Evolutionary conservation across 2,888 invertebrate species (phyloP).

Genomic region (Noctua janthina): DNA sequence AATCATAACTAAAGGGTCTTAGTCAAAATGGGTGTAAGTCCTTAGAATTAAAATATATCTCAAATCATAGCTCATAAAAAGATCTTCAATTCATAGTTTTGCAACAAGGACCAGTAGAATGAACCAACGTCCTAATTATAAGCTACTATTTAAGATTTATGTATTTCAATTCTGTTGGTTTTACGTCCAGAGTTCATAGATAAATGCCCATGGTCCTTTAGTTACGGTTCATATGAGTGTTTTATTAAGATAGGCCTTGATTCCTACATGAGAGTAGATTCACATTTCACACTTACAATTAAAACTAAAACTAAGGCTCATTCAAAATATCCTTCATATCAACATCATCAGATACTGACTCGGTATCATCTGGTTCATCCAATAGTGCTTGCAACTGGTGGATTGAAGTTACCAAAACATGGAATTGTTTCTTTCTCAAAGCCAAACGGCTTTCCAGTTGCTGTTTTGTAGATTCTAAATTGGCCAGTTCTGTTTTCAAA

Average conservation of each 20-base stretch:
- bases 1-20: background rate
- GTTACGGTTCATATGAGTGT: background rate
- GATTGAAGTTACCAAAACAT: constrained; percentile 96
- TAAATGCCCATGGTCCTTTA: background rate
- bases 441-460: constrained; percentile 94
- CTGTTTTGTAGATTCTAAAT: constrained; percentile 93
- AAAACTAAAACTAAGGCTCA: constrained; percentile 66
- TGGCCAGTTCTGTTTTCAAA: constrained; percentile 93
- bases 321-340: constrained; percentile 82
- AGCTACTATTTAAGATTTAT: background rate
- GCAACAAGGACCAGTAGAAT: background rate
- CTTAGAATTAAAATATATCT: background rate
- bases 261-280: constrained; percentile 20
- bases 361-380: constrained; percentile 92
- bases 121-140: background rate
- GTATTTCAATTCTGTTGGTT: background rate
- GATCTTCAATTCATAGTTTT: background rate
- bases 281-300: constrained; percentile 4
- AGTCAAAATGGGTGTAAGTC: background rate
- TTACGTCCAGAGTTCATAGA: background rate
- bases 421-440: constrained; percentile 96
- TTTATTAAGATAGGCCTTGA: background rate
- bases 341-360: constrained; percentile 81
- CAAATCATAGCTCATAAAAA: background rate
- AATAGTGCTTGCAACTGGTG: constrained; percentile 95